Evolutionary conservation across 53 echinoderm and acorn worm species (phyloP).

Genomic region (Pentamera pediparva): DNA sequence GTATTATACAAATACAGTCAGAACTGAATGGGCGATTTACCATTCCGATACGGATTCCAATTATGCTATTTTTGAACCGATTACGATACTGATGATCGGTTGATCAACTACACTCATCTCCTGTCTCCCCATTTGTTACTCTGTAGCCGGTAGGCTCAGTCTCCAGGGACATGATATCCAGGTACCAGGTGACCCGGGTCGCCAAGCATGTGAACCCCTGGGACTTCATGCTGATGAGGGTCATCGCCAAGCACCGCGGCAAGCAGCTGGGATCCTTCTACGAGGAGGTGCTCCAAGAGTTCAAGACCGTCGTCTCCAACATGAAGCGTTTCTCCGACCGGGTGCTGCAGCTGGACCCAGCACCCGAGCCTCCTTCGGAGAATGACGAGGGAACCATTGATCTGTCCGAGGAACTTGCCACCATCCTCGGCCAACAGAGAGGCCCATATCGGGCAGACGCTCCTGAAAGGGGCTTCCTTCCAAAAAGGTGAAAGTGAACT

Average conservation of each 20-base stretch:
- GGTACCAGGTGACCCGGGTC: background rate
- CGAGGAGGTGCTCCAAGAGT: conserved; percentile 7
- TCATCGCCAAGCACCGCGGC: background rate
- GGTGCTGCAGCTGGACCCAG: background rate
- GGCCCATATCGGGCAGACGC: conserved; percentile 1
- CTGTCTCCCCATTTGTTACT: no score
- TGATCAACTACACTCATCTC: no score
- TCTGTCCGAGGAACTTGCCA: background rate
- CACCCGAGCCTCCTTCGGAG: background rate
- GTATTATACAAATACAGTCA: no score
- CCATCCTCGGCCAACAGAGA: background rate
- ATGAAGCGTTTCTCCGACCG: background rate
- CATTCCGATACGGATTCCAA: no score
- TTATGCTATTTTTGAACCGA: no score
- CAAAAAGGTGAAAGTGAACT: conserved; percentile 14
- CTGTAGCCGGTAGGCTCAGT: no score
- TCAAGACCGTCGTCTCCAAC: conserved; percentile 7
- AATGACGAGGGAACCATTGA: background rate
- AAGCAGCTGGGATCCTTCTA: background rate
- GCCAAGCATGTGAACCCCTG: conserved; percentile 8
- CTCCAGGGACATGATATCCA: background rate
- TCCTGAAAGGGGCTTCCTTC: background rate
- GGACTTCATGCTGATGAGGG: conserved; percentile 31
- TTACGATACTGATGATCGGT: no score
- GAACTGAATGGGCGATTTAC: no score